These are phyloP conservation scores for Cordylochernes scorpioides DNA, from an alignment of 2,888 invertebrate genomes.

Conservation along the genomic window DNA sequence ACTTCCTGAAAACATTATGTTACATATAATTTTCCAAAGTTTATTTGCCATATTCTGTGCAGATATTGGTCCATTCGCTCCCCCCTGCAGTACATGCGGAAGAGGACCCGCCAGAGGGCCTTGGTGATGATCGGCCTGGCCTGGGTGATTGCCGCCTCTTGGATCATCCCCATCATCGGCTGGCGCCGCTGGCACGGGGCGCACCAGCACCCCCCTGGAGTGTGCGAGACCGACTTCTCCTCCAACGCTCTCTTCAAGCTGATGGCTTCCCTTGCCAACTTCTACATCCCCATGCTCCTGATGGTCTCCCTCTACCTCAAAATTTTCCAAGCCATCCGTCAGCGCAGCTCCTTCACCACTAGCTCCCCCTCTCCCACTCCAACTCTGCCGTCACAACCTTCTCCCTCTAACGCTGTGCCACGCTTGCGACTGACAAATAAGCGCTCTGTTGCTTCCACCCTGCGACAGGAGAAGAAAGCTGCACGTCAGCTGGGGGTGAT, in stretches of 20 bases:
- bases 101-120: constrained; percentile 26
- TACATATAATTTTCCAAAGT: too few species aligned
- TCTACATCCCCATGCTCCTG: constrained; percentile 26
- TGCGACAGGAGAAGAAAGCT: constrained; percentile 25
- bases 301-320: constrained; percentile 26
- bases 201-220: constrained; percentile 18
- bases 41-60: too few species aligned
- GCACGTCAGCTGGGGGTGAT: constrained; percentile 32
- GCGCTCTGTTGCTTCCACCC: constrained; percentile 4
- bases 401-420: constrained; percentile 2
- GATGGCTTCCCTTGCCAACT: constrained; percentile 27
- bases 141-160: constrained; percentile 25
- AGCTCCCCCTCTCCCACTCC: neutral
- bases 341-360: constrained; percentile 18
- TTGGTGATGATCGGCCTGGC: constrained; percentile 26
- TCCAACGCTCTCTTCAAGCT: constrained; percentile 25
- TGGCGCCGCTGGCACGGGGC: constrained; percentile 12
- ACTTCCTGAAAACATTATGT: too few species aligned
- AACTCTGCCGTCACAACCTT: neutral
- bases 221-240: constrained; percentile 28
- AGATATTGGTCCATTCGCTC: constrained; percentile 29
- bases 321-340: constrained; percentile 26
- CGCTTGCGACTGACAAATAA: constrained; percentile 4
- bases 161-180: constrained; percentile 25
- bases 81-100: constrained; percentile 26